Percentiles rank a stretch among this genome's conserved stretches.
Evolutionary conservation across 2,888 invertebrate species (phyloP).

Genomic region (Steinernema scapterisci): DNA sequence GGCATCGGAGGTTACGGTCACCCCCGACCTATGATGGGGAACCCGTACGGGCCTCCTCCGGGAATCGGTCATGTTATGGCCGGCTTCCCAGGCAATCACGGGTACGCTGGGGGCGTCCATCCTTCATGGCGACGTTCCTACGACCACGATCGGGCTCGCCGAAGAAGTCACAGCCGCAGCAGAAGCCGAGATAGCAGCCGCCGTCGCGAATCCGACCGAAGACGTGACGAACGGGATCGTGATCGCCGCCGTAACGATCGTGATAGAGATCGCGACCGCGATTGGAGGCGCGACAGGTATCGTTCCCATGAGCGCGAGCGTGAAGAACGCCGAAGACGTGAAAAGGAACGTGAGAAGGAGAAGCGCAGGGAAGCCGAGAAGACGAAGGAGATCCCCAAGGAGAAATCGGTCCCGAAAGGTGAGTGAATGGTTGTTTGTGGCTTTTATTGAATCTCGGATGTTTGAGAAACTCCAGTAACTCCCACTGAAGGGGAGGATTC

Average conservation of each 20-base stretch:
- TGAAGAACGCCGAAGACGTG: neutral
- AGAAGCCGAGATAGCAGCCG: neutral
- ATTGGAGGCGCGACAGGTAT: neutral
- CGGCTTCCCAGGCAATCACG: constrained; percentile 1
- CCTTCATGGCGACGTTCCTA: neutral
- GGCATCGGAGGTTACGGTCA: neutral
- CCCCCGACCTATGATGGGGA: neutral
- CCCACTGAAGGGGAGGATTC: no score
- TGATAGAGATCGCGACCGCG: neutral
- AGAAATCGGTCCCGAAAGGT: no score
- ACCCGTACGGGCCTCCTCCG: neutral
- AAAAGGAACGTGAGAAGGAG: constrained; percentile 7
- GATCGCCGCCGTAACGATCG: neutral
- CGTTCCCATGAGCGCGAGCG: neutral
- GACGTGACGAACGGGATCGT: neutral
- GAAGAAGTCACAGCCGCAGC: neutral
- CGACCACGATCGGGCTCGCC: neutral
- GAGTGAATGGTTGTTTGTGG: no score
- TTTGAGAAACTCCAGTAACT: no score
- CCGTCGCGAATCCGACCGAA: neutral
- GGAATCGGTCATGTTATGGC: neutral
- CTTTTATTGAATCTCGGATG: no score
- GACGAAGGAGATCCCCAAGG: neutral
- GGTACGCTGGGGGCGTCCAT: constrained; percentile 10
- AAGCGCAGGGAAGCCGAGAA: neutral